Conservation (phyloP, 2,797 vertebrate genomes). For the Xiphorhynchus erythropygius region DNA sequence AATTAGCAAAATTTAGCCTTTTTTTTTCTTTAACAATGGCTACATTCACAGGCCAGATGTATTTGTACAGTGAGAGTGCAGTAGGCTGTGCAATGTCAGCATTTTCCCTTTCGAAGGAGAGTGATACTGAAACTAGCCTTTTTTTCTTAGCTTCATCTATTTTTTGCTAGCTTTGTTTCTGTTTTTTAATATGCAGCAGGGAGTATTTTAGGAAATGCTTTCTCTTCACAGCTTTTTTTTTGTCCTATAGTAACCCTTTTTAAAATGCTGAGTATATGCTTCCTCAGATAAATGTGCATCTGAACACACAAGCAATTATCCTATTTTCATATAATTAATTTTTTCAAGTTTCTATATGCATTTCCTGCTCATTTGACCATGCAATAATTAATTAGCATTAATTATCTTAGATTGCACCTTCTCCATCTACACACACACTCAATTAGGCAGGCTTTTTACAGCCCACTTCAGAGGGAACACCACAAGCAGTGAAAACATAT, state of each 20-base stretch:
- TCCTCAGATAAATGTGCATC: constrained; percentile 60
- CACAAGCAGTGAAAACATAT: not conserved
- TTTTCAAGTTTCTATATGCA: constrained; percentile 67
- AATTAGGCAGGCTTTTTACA: constrained; percentile 66
- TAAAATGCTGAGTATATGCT: constrained; percentile 46
- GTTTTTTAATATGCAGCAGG: not conserved
- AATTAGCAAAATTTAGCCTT: not conserved
- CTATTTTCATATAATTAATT: constrained; percentile 76
- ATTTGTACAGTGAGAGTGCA: not conserved
- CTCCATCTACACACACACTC: constrained; percentile 49
- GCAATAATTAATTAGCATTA: constrained; percentile 80
- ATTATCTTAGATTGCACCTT: constrained; percentile 77
- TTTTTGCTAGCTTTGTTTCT: not conserved
- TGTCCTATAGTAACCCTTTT: constrained; percentile 1
- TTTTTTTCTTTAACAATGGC: not conserved
- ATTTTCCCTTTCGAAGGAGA: not conserved
- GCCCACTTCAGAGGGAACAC: constrained; percentile 34
- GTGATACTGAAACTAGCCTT: constrained; percentile 13
- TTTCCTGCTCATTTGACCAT: constrained; percentile 79
- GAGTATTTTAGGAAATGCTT: constrained; percentile 41
- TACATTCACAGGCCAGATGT: not conserved
- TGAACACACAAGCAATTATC: constrained; percentile 71
- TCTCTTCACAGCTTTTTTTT: constrained; percentile 32
- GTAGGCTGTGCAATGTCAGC: not conserved
- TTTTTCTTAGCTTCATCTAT: not conserved